Evolutionary conservation across 2,888 invertebrate genomes (phyloP).

Genomic region (Seira sanloemensis): DNA sequence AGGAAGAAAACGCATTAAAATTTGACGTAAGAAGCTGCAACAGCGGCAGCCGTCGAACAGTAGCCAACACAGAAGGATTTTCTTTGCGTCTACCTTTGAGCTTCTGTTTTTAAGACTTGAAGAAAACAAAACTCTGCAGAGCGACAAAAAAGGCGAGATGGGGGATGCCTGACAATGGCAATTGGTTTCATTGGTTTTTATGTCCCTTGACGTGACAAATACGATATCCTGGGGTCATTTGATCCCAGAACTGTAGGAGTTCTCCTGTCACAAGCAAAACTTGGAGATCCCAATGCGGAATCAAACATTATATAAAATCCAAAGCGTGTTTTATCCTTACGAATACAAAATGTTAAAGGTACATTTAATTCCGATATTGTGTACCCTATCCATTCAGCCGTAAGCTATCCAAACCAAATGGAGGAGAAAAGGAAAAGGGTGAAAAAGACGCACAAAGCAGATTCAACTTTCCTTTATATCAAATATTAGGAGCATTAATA

Average conservation of each 20-base stretch:
- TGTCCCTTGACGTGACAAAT: slow-evolving; percentile 73
- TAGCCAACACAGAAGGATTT: slow-evolving; percentile 43
- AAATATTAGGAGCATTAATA: too few relatives aligned
- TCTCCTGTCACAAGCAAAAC: slow-evolving; percentile 71
- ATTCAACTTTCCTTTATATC: slow-evolving; percentile 9
- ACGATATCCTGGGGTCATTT: slow-evolving; percentile 73
- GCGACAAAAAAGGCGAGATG: slow-evolving; percentile 57
- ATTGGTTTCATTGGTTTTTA: slow-evolving; percentile 71
- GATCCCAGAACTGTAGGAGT: slow-evolving; percentile 72
- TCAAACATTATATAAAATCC: slow-evolving; percentile 39
- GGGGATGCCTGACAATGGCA: slow-evolving; percentile 71
- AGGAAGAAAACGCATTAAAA: slow-evolving; percentile 12
- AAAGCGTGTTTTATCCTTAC: slow-evolving; percentile 7
- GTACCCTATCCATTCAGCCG: not conserved
- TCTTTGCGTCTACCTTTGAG: slow-evolving; percentile 28
- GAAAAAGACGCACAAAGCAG: slow-evolving; percentile 39
- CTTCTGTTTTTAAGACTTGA: slow-evolving; percentile 40
- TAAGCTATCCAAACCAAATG: not conserved
- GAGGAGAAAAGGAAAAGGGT: slow-evolving; percentile 47
- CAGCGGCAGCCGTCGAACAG: slow-evolving; percentile 41
- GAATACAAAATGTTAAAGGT: slow-evolving; percentile 20
- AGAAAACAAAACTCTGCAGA: not conserved
- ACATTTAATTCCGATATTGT: not conserved
- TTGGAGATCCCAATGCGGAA: too few relatives aligned
- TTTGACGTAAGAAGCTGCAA: not conserved